A percentile compares a stretch with the other conserved stretches of the same genome.
These are phyloP conservation scores for Hypsibius dujardini DNA, from an alignment of 1,140 invertebrate genomes.

Conservation along the genomic window DNA sequence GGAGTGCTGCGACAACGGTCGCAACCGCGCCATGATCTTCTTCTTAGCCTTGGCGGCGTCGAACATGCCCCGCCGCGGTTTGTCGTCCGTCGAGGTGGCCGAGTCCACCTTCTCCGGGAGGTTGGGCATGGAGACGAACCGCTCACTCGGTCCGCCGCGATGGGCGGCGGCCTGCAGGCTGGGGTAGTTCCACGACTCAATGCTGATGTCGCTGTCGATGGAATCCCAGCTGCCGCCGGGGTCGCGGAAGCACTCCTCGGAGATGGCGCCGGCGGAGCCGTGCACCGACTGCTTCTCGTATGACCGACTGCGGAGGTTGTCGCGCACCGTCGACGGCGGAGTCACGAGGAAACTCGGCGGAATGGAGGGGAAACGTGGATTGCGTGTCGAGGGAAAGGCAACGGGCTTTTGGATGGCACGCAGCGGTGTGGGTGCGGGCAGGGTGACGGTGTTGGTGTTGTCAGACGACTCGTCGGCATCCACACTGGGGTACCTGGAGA, in stretches of 20 bases:
- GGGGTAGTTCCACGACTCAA: conserved; percentile 1
- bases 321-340: neutral
- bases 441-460: neutral
- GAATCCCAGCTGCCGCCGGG: conserved; percentile 15
- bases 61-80: neutral
- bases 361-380: conserved; percentile 16
- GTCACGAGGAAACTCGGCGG: conserved; percentile 14
- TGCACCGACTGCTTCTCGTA: neutral
- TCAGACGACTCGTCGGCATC: neutral
- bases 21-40: conserved; percentile 8
- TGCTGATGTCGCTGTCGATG: conserved; percentile 16
- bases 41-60: conserved; percentile 14
- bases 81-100: conserved; percentile 12
- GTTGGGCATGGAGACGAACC: conserved; percentile 3
- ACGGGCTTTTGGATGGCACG: neutral
- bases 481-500: neutral
- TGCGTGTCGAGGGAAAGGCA: neutral
- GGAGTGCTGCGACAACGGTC: neutral
- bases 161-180: neutral
- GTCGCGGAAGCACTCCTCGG: neutral
- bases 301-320: neutral
- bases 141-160: neutral
- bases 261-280: neutral
- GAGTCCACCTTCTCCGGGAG: conserved; percentile 10
- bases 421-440: conserved; percentile 13